These are phyloP conservation scores for Phoeniculus purpureus DNA, from an alignment of 2,797 vertebrate genomes.

Conservation along the genomic window DNA sequence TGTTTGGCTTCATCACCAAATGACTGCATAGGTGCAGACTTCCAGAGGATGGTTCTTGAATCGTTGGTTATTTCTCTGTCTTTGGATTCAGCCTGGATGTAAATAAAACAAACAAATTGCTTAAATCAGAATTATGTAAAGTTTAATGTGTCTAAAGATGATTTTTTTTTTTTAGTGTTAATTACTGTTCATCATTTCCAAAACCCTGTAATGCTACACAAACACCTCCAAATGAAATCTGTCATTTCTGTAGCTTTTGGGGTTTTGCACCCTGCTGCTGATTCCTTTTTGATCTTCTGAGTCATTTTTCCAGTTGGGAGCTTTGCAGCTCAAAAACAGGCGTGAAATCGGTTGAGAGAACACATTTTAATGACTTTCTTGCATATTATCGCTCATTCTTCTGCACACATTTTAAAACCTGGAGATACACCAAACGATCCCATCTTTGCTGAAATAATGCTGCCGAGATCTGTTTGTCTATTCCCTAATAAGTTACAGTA, in stretches of 20 bases:
- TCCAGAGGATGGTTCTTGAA: background rate
- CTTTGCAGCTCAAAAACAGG: slow-evolving; percentile 23
- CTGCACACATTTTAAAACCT: background rate
- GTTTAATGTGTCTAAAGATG: background rate
- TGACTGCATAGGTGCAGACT: background rate
- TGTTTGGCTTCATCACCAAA: background rate
- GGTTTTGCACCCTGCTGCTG: slow-evolving; percentile 4
- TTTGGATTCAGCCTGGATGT: background rate
- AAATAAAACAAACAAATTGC: background rate
- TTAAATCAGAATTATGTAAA: background rate
- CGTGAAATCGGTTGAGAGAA: background rate
- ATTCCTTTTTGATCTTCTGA: slow-evolving; percentile 9
- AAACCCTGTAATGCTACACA: background rate
- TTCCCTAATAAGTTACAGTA: background rate
- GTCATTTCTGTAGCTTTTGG: background rate
- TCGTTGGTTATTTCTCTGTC: background rate
- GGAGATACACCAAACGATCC: background rate
- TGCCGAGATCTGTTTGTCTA: background rate
- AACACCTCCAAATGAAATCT: background rate
- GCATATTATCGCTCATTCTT: background rate
- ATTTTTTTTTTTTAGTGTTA: background rate
- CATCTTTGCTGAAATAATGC: background rate
- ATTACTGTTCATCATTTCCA: background rate
- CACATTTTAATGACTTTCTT: background rate
- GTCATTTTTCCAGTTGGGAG: slow-evolving; percentile 21